Conservation (phyloP, 35 echinoderm and acorn worm genomes). For the Heliocidaris erythrogramma region DNA sequence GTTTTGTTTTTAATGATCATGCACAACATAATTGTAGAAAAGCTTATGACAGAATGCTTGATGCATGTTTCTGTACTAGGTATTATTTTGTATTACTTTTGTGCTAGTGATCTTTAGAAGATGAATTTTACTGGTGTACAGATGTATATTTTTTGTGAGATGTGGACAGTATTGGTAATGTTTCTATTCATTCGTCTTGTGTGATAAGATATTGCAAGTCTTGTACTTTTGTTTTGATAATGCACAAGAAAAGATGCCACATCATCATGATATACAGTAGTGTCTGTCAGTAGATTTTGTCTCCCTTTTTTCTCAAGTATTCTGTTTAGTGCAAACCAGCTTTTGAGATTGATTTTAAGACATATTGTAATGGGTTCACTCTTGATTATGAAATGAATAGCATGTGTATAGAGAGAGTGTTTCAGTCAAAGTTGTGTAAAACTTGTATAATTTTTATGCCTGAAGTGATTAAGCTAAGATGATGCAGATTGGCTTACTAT, state of each 20-base stretch:
- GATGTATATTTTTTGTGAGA: neutral
- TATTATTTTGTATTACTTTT: conserved; percentile 15
- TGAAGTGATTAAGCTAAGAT: neutral
- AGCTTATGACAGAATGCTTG: no score
- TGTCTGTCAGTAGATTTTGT: neutral
- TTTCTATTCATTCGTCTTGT: neutral
- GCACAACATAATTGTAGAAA: neutral
- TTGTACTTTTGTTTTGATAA: neutral
- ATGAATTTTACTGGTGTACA: conserved; percentile 12
- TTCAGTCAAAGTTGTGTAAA: neutral
- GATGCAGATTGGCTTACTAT: neutral
- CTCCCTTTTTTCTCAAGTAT: neutral
- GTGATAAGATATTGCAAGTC: neutral
- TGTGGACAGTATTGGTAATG: conserved; percentile 2
- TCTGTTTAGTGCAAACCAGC: neutral
- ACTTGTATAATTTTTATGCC: neutral
- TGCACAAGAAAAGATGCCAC: neutral
- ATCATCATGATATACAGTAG: neutral
- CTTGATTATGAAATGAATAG: no score
- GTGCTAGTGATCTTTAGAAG: neutral
- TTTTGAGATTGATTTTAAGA: neutral
- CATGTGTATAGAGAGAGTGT: neutral
- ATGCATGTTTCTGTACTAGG: neutral
- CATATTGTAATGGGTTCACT: neutral
- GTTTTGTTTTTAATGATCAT: neutral